Percentiles rank a stretch among this genome's conserved stretches.
phyloP scores from a whole-genome alignment of 2,888 invertebrate genomes.

The Cremastinae sp. region DNA sequence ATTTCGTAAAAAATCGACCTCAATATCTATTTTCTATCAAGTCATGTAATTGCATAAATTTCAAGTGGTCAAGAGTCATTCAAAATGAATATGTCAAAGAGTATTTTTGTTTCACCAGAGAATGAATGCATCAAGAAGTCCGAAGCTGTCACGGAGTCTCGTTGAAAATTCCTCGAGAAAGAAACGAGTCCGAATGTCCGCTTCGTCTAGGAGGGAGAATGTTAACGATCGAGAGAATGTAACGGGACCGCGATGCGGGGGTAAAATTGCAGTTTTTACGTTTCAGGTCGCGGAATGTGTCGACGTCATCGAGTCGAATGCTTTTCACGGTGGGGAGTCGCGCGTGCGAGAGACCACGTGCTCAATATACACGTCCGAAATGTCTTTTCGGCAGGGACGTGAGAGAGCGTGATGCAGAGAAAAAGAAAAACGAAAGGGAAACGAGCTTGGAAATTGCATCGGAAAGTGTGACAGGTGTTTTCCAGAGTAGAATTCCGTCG shows the following conservation, averaged over 20 bases:
- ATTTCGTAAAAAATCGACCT: too few species aligned
- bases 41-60: too few species aligned
- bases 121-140: too few species aligned
- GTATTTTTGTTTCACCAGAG: too few species aligned
- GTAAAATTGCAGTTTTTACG: conserved; percentile 59
- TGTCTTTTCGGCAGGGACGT: conserved; percentile 5
- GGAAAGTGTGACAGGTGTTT: conserved; percentile 16
- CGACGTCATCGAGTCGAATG: conserved; percentile 78
- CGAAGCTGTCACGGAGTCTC: too few species aligned
- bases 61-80: too few species aligned
- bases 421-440: neutral
- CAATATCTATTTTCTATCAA: too few species aligned
- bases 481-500: neutral
- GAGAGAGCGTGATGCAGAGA: neutral
- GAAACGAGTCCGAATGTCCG: conserved; percentile 78
- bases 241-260: conserved; percentile 77
- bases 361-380: too few species aligned
- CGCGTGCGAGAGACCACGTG: conserved; percentile 8
- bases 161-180: conserved; percentile 25
- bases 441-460: conserved; percentile 7
- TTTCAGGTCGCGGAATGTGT: conserved; percentile 76
- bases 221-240: conserved; percentile 62
- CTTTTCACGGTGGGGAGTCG: conserved; percentile 64
- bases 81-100: too few species aligned
- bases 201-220: conserved; percentile 71